These are phyloP conservation scores for Cephus pygmeus DNA, from an alignment of 2,888 invertebrate species.

Conservation along the genomic window DNA sequence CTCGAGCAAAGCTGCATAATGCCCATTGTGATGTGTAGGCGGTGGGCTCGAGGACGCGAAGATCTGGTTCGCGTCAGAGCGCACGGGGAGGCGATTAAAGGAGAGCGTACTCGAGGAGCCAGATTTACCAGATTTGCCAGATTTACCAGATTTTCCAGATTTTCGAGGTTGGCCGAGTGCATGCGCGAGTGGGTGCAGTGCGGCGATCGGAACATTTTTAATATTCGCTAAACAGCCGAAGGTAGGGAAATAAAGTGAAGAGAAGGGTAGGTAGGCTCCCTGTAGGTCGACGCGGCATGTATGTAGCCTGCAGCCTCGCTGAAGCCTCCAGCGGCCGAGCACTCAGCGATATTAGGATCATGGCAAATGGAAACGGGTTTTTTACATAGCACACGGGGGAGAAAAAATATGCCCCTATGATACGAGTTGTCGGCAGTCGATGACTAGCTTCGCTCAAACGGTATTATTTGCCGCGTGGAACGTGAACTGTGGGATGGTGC, in stretches of 20 bases:
- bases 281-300: too few species aligned
- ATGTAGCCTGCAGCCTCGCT: neutral
- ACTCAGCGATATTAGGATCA: conserved; percentile 54
- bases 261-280: neutral
- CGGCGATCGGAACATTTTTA: conserved; percentile 17
- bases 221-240: conserved; percentile 24
- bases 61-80: too few species aligned
- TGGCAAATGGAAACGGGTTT: conserved; percentile 13
- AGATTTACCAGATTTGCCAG: too few species aligned
- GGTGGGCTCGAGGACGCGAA: too few species aligned
- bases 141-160: too few species aligned
- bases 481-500: neutral
- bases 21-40: conserved; percentile 47
- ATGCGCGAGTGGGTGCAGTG: neutral
- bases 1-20: conserved; percentile 33
- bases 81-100: too few species aligned
- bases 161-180: too few species aligned
- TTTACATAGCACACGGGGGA: conserved; percentile 8
- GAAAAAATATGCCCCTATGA: neutral
- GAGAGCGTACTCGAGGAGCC: too few species aligned
- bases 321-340: conserved; percentile 31
- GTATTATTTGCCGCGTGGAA: conserved; percentile 1
- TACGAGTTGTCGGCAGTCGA: neutral
- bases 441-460: neutral
- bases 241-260: conserved; percentile 3